Evolutionary conservation across 2,888 invertebrate genomes (phyloP).

Genomic region (Amaurobius ferox): DNA sequence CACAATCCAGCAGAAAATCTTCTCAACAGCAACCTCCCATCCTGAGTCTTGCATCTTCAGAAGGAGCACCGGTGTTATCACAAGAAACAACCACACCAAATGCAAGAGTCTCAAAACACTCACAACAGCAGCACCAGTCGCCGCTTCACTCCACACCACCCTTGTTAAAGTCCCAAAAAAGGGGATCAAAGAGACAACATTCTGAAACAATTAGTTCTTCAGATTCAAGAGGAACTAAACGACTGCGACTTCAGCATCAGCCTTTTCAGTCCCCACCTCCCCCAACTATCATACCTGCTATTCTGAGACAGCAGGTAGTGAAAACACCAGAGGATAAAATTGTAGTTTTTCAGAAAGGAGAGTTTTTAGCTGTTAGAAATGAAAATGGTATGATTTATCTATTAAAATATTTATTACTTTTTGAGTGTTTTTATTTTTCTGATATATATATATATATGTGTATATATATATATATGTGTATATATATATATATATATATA

Average conservation of each 20-base stretch:
- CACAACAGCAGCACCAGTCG: not conserved
- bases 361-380: slow-evolving; percentile 93
- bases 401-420: no score
- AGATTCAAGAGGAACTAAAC: slow-evolving; percentile 77
- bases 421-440: no score
- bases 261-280: slow-evolving; percentile 90
- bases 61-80: slow-evolving; percentile 28
- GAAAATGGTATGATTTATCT: slow-evolving; percentile 84
- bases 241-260: slow-evolving; percentile 84
- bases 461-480: no score
- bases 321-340: slow-evolving; percentile 86
- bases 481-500: no score
- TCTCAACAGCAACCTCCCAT: slow-evolving; percentile 30
- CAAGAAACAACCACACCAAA: slow-evolving; percentile 34
- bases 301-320: slow-evolving; percentile 56
- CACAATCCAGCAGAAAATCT: slow-evolving; percentile 37
- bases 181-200: slow-evolving; percentile 42
- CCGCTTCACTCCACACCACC: slow-evolving; percentile 40
- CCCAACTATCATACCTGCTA: slow-evolving; percentile 64
- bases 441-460: no score
- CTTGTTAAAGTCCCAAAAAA: slow-evolving; percentile 36
- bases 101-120: slow-evolving; percentile 16
- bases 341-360: slow-evolving; percentile 91
- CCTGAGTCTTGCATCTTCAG: not conserved
- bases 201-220: slow-evolving; percentile 25